Base-by-base conservation (phyloP, 2,113 vertebrate genomes). In the Phylloscopus trochilus region DNA sequence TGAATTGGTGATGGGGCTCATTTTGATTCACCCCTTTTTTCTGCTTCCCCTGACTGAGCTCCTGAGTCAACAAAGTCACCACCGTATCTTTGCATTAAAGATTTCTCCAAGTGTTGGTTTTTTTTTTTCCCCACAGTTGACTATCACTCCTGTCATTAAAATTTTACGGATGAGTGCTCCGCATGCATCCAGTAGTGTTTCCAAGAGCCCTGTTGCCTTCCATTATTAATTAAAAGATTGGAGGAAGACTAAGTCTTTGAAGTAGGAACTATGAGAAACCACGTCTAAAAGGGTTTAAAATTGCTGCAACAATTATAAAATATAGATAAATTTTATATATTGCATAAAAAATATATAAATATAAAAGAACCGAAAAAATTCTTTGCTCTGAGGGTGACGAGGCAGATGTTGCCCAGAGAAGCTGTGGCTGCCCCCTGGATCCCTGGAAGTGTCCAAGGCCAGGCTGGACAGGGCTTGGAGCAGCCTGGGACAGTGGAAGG, bases 131-230 rank as follows among this genome's bases (percentile, higher is more conserved):
- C 9, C 24, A 28, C 15, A 52, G 15, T 5, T 87, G n/a, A 8
- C 28, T 68, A 35, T 84, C 13, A 6, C 15, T 86, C 8, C 47
- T 49, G 17, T 68, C 44, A 92, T 88, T 91, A 86, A 80, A 86
- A 91, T 78, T 86, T 60, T 93, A 83, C 23, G 27, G 75, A 67
- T 62, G 39, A 89, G 52, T 39, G 47, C 28, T 88, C 79, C 24
- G 6, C 27, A 37, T 52, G 33, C 35, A 47, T n/a, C 69, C 68
- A 64, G 35, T 9, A 63, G 24, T 4, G 10, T 75, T 83, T 76
- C 39, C 33, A 52, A 74, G 39, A 68, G n/a, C 41, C 33, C 47
- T 83, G 17, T 12, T 77, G 35, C 72, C 67, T 95, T 72, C 58
- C 28, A 51, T 43, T 62, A 58, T 30, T 60, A 73, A 82, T 23